Base-by-base conservation (phyloP, 2,113 vertebrate species). In the Herpetotheres cachinnans region DNA sequence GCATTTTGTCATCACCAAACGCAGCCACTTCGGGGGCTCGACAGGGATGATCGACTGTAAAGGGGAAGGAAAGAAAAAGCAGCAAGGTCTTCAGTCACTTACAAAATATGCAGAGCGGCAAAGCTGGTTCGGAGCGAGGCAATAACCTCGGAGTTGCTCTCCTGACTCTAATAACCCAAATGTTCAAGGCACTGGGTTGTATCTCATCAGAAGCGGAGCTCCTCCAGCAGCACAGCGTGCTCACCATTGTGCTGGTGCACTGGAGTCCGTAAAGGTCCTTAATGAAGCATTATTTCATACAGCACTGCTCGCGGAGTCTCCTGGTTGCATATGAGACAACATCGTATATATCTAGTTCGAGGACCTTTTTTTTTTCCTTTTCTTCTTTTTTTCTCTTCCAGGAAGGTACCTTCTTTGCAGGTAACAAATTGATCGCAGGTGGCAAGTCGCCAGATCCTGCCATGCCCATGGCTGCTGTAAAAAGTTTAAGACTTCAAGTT, bases 81-180 rank as follows among this genome's bases (percentile, higher is more conserved):
- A 30, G 34, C 17, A 5, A 85, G 56, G 67, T 13, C 89, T 72
- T 88, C 76, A 65, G 82, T 69, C 61, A 30, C 80, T 86, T 36
- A 10, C 55, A 36, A 63, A 82, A 84, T 20, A 70, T 24, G 72
- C 81, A 62, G 82, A 62, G 67, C n/a, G 3, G 69, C 47, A 36
- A 83, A 91, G 90, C 13, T 3, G 16, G 71, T 93, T 80, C 0
- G 8, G 77, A 91, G 93, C 0, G 2, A 86, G 84, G 78, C 86
- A 79, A 55, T 95, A 84, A 92, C 76, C 73, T 40, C 17, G 0
- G 65, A 96, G 94, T 93, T 87, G 92, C 91, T 96, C 93, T 95
- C 93, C 74, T 4, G 84, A 34, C 89, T 96, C 95, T 69, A 89
- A 93, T 89, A 93, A 97, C 61, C 59, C 91, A 89, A 87, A 74